phyloP scores from a whole-genome alignment of 2,113 vertebrate species.

The Psammodynastes pulverulentus region DNA sequence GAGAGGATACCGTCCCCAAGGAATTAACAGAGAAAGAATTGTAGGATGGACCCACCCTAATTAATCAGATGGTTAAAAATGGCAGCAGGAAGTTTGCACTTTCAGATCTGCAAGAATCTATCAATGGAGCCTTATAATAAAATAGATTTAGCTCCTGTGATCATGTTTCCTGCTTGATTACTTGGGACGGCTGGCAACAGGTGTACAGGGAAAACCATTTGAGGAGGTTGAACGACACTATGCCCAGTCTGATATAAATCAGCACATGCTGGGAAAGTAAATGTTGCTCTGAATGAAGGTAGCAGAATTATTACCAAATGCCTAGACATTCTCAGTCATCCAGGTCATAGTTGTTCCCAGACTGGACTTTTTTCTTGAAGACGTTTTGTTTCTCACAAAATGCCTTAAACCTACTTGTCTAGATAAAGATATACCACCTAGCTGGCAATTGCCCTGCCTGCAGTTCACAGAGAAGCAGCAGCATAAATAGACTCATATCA shows the following conservation, averaged over 20 bases:
- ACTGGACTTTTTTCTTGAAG: not conserved
- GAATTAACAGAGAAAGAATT: too few relatives aligned
- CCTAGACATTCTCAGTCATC: not conserved
- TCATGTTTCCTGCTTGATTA: too few relatives aligned
- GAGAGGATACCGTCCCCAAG: too few relatives aligned
- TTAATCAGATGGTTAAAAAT: too few relatives aligned
- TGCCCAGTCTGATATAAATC: not conserved
- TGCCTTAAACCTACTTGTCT: not conserved
- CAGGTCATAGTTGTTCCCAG: not conserved
- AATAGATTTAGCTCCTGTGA: too few relatives aligned
- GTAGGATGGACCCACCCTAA: too few relatives aligned
- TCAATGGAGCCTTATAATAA: too few relatives aligned
- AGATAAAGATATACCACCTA: not conserved
- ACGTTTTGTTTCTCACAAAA: not conserved
- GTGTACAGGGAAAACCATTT: not conserved
- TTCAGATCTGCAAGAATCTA: too few relatives aligned
- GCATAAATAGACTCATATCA: not conserved
- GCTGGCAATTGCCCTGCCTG: not conserved
- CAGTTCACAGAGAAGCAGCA: not conserved
- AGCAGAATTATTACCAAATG: not conserved
- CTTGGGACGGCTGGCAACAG: too few relatives aligned
- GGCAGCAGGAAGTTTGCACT: too few relatives aligned
- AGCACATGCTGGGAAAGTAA: not conserved
- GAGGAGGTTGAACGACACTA: not conserved
- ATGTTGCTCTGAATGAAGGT: not conserved